Evolutionary conservation across 1,140 invertebrate species (phyloP), one percentile per base, ranked within the genome.

Genomic region (Amyelois transitella): DNA sequence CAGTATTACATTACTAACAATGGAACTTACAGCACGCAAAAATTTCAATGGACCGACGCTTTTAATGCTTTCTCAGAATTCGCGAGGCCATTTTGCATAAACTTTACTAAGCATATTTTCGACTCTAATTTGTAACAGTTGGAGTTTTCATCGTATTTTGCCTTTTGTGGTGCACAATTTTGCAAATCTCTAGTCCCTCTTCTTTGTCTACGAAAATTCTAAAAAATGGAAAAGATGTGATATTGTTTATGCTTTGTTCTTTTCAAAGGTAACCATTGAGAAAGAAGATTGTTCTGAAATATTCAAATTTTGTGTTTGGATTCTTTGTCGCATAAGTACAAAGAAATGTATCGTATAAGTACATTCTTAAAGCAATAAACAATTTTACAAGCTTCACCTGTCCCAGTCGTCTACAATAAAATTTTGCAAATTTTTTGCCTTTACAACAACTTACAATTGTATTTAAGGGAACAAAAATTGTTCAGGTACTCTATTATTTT

Each of bases 21-120:
- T 60, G 52, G 54, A 24, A 50, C 20, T 21, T 48, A 44, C 47
- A 54, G 56, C 57, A 45, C 58, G 58, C 65, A 64, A 64, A 68
- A 58, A 64, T 64, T 67, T 64, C 55, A 53, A 62, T 64, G 57
- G 63, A 64, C 60, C 51, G 43, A 43, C 60, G 44, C 60, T 59
- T 65, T 66, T 65, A 64, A 65, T 65, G 58, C 63, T 58, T 68
- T 69, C 66, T 50, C 0, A 62, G 66, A 69, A 69, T 10, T 48
- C 14, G 14, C 54, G 54, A 52, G 59, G 66, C 55, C 58, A 45
- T 38, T 38, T 38, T 38, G 32, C 32, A 38, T 14, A 38, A 38
- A 12, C 28, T 21, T 28, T 17, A 49, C 51, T 43, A 38, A 38
- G n/a, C 8, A 24, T 8, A 38, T 14, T 14, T 14, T 14, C 12